Percentiles rank a stretch among this genome's conserved stretches.
These are phyloP conservation scores for Cantharis rufa DNA, from an alignment of 2,888 invertebrate genomes.

Conservation along the genomic window DNA sequence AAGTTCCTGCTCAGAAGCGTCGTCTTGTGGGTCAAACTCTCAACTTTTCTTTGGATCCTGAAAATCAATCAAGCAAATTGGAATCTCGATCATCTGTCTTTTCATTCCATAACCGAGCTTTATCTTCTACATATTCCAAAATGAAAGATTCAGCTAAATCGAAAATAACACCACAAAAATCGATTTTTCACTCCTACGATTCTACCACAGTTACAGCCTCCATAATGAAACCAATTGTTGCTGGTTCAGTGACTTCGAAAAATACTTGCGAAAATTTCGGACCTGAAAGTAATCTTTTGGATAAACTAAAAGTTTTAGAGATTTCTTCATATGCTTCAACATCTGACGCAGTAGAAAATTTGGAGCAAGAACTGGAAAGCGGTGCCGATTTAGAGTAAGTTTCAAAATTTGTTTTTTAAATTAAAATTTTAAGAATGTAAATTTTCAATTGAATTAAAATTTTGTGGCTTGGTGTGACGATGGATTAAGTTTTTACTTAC, in stretches of 20 bases:
- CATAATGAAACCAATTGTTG: not conserved
- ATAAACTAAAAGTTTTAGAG: not conserved
- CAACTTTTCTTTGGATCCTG: not conserved
- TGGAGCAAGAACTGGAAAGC: not conserved
- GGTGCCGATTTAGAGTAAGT: not conserved
- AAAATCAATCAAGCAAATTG: not conserved
- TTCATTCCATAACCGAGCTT: not conserved
- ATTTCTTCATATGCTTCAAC: not conserved
- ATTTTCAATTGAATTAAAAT: not conserved
- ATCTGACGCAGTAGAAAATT: not conserved
- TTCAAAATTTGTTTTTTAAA: not conserved
- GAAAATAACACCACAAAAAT: not conserved
- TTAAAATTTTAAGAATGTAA: not conserved
- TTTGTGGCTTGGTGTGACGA: not conserved
- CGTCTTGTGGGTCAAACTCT: not conserved
- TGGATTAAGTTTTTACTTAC: not conserved
- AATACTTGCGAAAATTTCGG: not conserved
- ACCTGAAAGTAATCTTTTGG: not conserved
- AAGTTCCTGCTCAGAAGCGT: not conserved
- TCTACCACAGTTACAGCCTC: not conserved
- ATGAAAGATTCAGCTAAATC: not conserved
- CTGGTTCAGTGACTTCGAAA: not conserved
- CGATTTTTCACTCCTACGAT: not conserved
- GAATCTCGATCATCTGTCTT: not conserved
- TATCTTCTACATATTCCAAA: not conserved